Evolutionary conservation across 2,888 invertebrate genomes (phyloP).

Genomic region (Micropterix aruncella): DNA sequence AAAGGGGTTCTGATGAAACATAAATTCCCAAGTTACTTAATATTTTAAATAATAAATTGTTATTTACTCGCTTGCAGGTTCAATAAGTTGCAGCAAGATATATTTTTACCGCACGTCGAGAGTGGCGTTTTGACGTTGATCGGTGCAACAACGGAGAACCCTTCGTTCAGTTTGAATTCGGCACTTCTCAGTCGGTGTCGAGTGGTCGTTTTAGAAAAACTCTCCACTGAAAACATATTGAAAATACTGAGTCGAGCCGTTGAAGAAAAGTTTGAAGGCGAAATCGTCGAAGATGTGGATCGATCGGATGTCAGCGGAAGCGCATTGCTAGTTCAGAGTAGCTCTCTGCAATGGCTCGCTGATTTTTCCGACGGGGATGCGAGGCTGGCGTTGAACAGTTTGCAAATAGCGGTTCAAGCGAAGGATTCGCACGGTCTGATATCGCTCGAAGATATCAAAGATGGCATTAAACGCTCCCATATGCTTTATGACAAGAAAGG

Average conservation of each 20-base stretch:
- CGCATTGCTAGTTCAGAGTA: constrained; percentile 27
- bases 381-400: constrained; percentile 58
- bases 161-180: constrained; percentile 71
- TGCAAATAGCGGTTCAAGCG: constrained; percentile 55
- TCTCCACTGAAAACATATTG: constrained; percentile 41
- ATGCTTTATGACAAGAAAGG: constrained; percentile 65
- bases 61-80: constrained; percentile 33
- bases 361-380: constrained; percentile 75
- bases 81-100: constrained; percentile 74
- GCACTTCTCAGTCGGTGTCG: constrained; percentile 67
- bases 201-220: constrained; percentile 61
- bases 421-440: constrained; percentile 34
- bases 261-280: constrained; percentile 16
- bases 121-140: constrained; percentile 63
- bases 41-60: not conserved
- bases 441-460: constrained; percentile 51
- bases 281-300: constrained; percentile 16
- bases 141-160: constrained; percentile 80
- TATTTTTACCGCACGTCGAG: constrained; percentile 67
- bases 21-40: not conserved
- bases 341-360: constrained; percentile 54
- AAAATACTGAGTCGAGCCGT: constrained; percentile 48
- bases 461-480: constrained; percentile 64
- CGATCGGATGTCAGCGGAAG: constrained; percentile 6
- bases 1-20: not conserved